phyloP scores from a whole-genome alignment of 2,888 invertebrate genomes.

The Sphinx pinastri region DNA sequence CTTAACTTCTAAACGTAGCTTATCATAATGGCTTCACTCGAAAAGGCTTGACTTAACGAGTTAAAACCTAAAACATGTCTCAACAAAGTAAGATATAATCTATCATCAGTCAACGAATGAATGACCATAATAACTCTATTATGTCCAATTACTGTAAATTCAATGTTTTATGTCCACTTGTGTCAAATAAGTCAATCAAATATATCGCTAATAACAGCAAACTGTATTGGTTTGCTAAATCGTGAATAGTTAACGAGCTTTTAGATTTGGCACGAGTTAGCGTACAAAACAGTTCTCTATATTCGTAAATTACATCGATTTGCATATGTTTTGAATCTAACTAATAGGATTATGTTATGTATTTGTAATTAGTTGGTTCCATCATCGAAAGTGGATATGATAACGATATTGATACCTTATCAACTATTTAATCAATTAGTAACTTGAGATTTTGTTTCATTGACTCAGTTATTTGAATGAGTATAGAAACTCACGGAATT shows the following conservation, averaged over 20 bases:
- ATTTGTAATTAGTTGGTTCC: background rate
- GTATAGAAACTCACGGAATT: no score
- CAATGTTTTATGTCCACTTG: no score
- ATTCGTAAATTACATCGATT: constrained; percentile 10
- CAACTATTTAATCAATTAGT: no score
- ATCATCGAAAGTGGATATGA: background rate
- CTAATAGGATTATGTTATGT: background rate
- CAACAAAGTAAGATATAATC: no score
- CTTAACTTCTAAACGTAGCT: no score
- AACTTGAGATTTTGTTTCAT: no score
- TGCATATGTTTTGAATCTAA: background rate
- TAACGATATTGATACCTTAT: no score
- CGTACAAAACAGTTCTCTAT: background rate
- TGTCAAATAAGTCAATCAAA: constrained; percentile 1
- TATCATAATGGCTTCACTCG: no score
- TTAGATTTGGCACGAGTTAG: constrained; percentile 21
- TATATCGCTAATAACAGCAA: constrained; percentile 7
- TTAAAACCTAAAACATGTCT: no score
- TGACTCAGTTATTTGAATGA: no score
- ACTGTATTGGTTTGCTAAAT: constrained; percentile 26
- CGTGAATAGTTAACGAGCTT: constrained; percentile 35
- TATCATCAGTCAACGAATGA: no score
- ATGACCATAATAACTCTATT: background rate
- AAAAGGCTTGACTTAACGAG: no score
- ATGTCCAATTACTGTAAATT: background rate